Conservation (phyloP, 2,797 vertebrate species). For the Lateolabrax maculatus region DNA sequence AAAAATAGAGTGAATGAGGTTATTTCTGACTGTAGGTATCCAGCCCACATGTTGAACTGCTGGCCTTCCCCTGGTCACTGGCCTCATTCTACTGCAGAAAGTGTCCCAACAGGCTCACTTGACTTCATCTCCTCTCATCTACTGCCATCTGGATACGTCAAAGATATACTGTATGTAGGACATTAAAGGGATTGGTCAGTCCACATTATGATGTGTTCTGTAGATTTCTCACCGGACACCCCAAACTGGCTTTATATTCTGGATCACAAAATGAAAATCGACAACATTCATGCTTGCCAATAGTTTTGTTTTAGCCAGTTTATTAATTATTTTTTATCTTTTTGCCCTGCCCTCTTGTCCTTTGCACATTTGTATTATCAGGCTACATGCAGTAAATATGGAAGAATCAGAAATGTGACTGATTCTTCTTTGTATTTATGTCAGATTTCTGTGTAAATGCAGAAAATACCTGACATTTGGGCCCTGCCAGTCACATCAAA, state of each 20-base stretch:
- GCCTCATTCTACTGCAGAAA: constrained; percentile 78
- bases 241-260: background rate
- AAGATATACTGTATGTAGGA: constrained; percentile 44
- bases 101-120: constrained; percentile 50
- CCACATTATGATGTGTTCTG: background rate
- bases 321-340: background rate
- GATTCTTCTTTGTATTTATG: background rate
- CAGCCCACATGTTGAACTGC: constrained; percentile 59
- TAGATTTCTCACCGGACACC: background rate
- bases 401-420: background rate
- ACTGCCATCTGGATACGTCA: constrained; percentile 38
- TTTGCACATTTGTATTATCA: background rate
- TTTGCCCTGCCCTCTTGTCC: background rate
- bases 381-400: background rate
- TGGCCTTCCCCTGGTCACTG: constrained; percentile 79
- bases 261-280: background rate
- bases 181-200: background rate
- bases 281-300: background rate
- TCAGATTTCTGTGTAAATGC: background rate
- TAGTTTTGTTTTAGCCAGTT: background rate
- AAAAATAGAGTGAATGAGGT: constrained; percentile 19
- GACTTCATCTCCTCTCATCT: constrained; percentile 49
- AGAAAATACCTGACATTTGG: background rate
- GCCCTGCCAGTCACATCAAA: background rate
- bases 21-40: constrained; percentile 57